A percentile compares a stretch with the other conserved stretches of the same genome.
phyloP scores from a whole-genome alignment of 2,797 vertebrate genomes.

The Hypotaenidia okinawae region DNA sequence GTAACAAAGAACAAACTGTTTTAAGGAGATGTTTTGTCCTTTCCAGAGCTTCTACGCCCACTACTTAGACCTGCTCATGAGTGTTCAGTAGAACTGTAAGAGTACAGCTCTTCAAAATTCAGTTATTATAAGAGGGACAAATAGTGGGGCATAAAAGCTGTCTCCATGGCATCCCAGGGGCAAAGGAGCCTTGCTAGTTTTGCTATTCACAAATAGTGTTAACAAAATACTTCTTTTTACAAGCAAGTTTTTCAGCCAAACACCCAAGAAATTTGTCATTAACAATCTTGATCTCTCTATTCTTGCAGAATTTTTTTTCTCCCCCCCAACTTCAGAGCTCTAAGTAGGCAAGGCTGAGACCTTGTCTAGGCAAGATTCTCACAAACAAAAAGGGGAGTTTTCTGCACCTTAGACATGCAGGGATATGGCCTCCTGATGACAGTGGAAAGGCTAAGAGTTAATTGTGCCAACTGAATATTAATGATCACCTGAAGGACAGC shows the following conservation, averaged over 20 bases:
- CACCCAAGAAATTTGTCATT: slow-evolving; percentile 18
- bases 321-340: not conserved
- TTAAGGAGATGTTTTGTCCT: slow-evolving; percentile 22
- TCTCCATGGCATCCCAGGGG: slow-evolving; percentile 13
- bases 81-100: not conserved
- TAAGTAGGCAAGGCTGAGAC: not conserved
- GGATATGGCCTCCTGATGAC: not conserved
- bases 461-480: not conserved
- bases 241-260: not conserved
- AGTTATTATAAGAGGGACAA: slow-evolving; percentile 9
- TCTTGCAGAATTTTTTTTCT: not conserved
- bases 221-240: not conserved
- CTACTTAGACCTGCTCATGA: not conserved
- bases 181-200: not conserved
- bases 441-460: not conserved
- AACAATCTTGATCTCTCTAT: slow-evolving; percentile 15
- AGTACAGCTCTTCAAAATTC: slow-evolving; percentile 28
- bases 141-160: not conserved
- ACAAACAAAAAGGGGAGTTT: not conserved
- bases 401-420: not conserved
- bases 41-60: not conserved
- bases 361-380: not conserved
- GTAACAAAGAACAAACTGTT: not conserved
- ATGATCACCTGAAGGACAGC: not conserved
- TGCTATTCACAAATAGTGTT: slow-evolving; percentile 41